These are phyloP conservation scores for Catharus ustulatus DNA, from an alignment of 2,797 vertebrate species.

Conservation along the genomic window DNA sequence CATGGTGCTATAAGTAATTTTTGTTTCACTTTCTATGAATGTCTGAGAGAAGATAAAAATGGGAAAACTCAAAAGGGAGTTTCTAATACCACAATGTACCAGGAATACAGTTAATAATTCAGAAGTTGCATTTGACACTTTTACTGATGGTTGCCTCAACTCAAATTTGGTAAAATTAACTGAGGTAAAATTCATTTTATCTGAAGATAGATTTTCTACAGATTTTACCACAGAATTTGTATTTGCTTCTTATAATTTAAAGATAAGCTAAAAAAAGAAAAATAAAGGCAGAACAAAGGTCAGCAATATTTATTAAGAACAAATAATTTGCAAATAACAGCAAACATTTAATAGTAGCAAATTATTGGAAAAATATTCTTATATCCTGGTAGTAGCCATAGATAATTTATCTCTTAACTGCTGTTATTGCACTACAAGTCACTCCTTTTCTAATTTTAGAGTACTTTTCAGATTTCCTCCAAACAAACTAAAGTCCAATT, in stretches of 20 bases:
- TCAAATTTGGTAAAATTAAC: neutral
- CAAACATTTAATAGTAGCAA: neutral
- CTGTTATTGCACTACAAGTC: neutral
- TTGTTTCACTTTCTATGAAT: neutral
- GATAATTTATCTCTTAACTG: neutral
- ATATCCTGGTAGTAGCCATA: neutral
- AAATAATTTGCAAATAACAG: neutral
- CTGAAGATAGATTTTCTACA: neutral
- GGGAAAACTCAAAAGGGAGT: neutral
- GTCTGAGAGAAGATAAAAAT: conserved; percentile 17
- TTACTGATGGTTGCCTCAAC: neutral
- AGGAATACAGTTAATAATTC: neutral
- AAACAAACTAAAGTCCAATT: neutral
- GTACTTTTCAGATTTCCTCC: neutral
- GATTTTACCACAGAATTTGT: neutral
- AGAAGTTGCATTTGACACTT: neutral
- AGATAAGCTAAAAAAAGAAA: neutral
- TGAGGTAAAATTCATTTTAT: neutral
- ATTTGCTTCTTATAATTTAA: neutral
- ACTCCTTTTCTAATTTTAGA: neutral
- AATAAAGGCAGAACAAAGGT: neutral
- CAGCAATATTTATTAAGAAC: neutral
- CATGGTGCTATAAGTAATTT: neutral
- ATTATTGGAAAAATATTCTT: neutral
- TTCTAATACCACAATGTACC: neutral